Evolutionary conservation across 2,113 vertebrate species (phyloP).

Genomic region (Marmota flaviventris): DNA sequence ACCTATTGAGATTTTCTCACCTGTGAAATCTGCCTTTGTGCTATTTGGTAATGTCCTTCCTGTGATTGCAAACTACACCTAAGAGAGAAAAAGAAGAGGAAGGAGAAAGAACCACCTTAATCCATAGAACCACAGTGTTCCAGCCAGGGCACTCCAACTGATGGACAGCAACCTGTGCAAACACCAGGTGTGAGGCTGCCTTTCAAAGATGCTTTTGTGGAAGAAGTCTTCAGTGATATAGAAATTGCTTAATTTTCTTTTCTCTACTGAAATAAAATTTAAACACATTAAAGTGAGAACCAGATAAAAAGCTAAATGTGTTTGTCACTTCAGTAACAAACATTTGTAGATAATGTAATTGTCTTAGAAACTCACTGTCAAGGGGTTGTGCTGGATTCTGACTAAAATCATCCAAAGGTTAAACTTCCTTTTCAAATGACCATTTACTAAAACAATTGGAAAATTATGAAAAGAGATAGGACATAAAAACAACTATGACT

Average conservation of each 20-base stretch:
- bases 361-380: not conserved
- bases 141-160: rapidly evolving
- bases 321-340: not conserved
- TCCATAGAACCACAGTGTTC: not conserved
- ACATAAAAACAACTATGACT: not conserved
- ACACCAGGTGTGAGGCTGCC: not conserved
- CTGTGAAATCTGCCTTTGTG: not conserved
- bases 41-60: not conserved
- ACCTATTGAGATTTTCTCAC: not conserved
- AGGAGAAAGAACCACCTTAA: rapidly evolving
- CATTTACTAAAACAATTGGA: not conserved
- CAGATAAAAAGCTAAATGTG: not conserved
- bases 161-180: rapidly evolving
- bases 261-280: not conserved
- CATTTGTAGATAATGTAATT: not conserved
- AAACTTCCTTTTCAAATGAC: not conserved
- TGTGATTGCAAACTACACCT: not conserved
- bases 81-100: not conserved
- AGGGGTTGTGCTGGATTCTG: not conserved
- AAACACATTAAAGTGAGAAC: not conserved
- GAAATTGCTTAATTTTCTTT: not conserved
- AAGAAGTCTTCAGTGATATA: not conserved
- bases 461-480: not conserved
- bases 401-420: not conserved
- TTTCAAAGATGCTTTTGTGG: not conserved